These are phyloP conservation scores for Portevinia maculata DNA, from an alignment of 2,888 invertebrate species.

Conservation along the genomic window DNA sequence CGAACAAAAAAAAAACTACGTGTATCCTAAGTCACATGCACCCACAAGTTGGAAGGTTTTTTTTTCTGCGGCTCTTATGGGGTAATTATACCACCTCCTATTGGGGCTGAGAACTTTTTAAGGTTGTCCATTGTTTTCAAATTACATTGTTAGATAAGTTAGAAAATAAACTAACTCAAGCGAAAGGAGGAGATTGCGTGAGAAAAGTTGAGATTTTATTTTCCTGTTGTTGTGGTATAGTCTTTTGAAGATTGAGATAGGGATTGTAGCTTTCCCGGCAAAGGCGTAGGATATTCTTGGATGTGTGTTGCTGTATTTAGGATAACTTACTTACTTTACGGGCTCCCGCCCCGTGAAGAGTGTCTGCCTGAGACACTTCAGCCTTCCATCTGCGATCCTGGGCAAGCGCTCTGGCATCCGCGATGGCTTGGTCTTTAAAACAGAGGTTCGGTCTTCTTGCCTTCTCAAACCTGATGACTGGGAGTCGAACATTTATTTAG, in stretches of 20 bases:
- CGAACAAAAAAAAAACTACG: conserved; percentile 14
- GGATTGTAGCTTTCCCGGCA: too few species aligned
- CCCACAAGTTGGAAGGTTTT: conserved; percentile 54
- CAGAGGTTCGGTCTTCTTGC: too few species aligned
- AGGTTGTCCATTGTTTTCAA: conserved; percentile 69
- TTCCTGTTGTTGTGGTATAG: conserved; percentile 13
- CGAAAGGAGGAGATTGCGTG: conserved; percentile 72
- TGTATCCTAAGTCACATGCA: conserved; percentile 70
- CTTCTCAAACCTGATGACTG: too few species aligned
- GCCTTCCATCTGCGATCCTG: too few species aligned
- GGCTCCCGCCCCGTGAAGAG: too few species aligned
- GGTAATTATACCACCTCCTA: conserved; percentile 68
- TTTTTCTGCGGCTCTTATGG: conserved; percentile 22
- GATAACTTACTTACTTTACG: too few species aligned
- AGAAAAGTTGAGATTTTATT: conserved; percentile 34
- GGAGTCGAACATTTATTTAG: too few species aligned
- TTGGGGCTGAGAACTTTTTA: conserved; percentile 73
- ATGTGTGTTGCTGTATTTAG: too few species aligned
- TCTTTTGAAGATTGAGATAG: conserved; percentile 4
- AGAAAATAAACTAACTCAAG: conserved; percentile 60
- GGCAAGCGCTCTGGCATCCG: too few species aligned
- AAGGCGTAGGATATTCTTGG: too few species aligned
- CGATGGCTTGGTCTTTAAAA: too few species aligned
- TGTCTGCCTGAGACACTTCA: too few species aligned
- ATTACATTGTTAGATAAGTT: conserved; percentile 71